Percentiles rank a stretch among this genome's conserved stretches.
Evolutionary conservation across 2,797 vertebrate species (phyloP).

Genomic region (Nasua narica): DNA sequence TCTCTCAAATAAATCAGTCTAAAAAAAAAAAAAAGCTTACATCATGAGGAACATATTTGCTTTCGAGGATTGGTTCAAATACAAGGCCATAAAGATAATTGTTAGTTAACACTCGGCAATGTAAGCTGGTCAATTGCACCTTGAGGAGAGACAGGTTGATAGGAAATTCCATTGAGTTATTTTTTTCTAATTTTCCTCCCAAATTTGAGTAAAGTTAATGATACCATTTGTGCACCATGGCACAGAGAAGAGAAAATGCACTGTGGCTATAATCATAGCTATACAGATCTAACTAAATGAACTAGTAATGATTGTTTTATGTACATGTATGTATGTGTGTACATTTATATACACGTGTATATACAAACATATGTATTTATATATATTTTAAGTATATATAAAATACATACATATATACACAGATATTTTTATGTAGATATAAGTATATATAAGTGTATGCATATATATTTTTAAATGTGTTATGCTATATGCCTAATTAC

Average conservation of each 20-base stretch:
- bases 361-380: not conserved
- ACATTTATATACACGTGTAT: not conserved
- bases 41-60: not conserved
- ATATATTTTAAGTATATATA: not conserved
- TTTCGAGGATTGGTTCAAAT: not conserved
- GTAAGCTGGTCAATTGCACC: slow-evolving; percentile 48
- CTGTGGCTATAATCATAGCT: not conserved
- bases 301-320: not conserved
- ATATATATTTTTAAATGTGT: not conserved
- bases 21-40: not conserved
- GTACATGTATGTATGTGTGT: not conserved
- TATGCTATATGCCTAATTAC: not conserved
- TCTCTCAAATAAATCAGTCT: not conserved
- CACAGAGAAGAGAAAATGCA: slow-evolving; percentile 12
- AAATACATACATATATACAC: not conserved
- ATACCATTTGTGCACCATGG: slow-evolving; percentile 42
- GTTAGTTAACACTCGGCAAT: not conserved
- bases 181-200: slow-evolving; percentile 51
- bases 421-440: not conserved
- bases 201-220: slow-evolving; percentile 43
- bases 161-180: slow-evolving; percentile 58
- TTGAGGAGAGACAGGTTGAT: slow-evolving; percentile 25
- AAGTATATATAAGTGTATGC: not conserved
- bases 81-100: not conserved
- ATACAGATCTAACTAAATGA: not conserved